Conservation (phyloP, 2,113 vertebrate species). For the Peromyscus polionotus region DNA sequence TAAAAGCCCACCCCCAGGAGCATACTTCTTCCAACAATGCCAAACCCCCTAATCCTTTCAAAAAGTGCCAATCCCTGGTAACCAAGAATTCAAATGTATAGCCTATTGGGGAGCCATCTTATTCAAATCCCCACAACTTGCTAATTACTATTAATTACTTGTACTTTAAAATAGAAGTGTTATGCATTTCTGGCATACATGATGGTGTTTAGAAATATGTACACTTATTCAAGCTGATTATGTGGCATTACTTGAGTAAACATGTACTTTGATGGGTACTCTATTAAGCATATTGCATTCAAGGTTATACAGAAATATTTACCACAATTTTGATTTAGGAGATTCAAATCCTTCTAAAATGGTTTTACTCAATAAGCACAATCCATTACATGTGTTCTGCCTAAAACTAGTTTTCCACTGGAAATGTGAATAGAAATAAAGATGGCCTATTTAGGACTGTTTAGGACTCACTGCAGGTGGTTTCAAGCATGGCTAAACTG, state of each 20-base stretch:
- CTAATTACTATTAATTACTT: not conserved
- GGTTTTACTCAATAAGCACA: not conserved
- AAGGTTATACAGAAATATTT: constrained; percentile 35
- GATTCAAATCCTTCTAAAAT: not conserved
- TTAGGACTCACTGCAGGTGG: constrained; percentile 22
- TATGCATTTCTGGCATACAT: not conserved
- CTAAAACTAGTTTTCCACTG: not conserved
- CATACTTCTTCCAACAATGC: not conserved
- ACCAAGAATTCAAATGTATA: not conserved
- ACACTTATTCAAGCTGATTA: not conserved
- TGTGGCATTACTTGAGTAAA: not conserved
- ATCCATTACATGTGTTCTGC: not conserved
- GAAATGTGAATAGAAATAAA: not conserved
- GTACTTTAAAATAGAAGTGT: not conserved
- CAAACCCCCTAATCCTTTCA: not conserved
- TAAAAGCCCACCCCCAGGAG: not conserved
- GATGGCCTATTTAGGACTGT: not conserved
- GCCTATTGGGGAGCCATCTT: not conserved
- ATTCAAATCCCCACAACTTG: too few relatives aligned
- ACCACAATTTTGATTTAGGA: constrained; percentile 20
- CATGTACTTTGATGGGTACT: not conserved
- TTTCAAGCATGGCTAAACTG: not conserved
- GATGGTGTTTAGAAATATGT: not conserved
- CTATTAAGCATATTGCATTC: not conserved
- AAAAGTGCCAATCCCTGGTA: not conserved